A percentile compares a stretch with the other conserved stretches of the same genome.
phyloP scores from a whole-genome alignment of 2,888 invertebrate species.

The Catonia carolina region DNA sequence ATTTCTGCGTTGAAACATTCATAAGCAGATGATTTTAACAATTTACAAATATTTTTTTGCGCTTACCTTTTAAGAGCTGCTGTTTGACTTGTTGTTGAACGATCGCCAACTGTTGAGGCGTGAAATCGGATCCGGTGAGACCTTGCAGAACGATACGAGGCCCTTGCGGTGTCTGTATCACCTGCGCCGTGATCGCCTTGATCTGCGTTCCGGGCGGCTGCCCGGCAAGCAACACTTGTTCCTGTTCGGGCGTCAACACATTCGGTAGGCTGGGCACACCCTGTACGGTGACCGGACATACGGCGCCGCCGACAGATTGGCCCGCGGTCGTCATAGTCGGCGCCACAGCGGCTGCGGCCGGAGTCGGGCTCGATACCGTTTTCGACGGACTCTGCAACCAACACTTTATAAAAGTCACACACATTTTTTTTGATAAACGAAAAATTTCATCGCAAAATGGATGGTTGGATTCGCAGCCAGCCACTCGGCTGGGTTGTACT shows the following conservation, averaged over 20 bases:
- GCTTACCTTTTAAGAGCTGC: constrained; percentile 78
- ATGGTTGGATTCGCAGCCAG: no score
- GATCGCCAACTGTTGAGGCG: constrained; percentile 70
- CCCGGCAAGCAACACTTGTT: constrained; percentile 65
- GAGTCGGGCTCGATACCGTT: constrained; percentile 24
- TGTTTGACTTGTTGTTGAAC: constrained; percentile 87
- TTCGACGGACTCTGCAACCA: constrained; percentile 21
- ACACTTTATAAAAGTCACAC: no score
- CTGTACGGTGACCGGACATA: constrained; percentile 33
- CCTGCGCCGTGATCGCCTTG: constrained; percentile 78
- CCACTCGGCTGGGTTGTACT: no score
- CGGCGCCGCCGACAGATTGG: constrained; percentile 28
- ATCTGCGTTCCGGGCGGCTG: constrained; percentile 82
- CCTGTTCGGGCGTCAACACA: constrained; percentile 45
- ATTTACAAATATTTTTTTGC: no score
- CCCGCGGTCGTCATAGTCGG: constrained; percentile 32
- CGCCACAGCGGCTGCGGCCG: constrained; percentile 34
- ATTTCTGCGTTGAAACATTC: no score
- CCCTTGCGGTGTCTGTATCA: constrained; percentile 72
- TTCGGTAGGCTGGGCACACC: constrained; percentile 30
- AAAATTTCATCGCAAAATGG: no score
- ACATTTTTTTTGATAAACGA: no score
- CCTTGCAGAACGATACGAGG: constrained; percentile 82
- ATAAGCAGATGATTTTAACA: no score
- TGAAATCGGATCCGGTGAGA: constrained; percentile 72